Conservation (phyloP, 2,113 vertebrate species). For the Dromaius novaehollandiae region DNA sequence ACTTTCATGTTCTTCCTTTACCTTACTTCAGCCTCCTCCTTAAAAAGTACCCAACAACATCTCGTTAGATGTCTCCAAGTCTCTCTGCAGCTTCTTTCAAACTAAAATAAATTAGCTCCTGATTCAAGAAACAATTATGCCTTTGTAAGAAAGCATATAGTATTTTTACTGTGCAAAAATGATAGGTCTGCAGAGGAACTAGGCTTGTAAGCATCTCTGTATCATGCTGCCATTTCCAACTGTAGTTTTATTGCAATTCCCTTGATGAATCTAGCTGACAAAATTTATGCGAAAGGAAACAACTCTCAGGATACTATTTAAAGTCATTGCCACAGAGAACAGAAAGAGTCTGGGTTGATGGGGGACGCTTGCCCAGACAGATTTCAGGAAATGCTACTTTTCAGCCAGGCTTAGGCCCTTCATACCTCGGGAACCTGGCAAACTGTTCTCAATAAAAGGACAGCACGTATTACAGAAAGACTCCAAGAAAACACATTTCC, state of each 20-base stretch:
- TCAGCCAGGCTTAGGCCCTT: neutral
- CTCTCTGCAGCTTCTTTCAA: neutral
- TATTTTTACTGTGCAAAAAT: neutral
- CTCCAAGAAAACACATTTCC: neutral
- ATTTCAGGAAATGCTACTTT: neutral
- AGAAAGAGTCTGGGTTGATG: neutral
- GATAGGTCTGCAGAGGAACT: neutral
- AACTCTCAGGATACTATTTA: slow-evolving; percentile 25
- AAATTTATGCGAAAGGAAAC: neutral
- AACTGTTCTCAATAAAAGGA: neutral
- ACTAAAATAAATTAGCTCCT: neutral
- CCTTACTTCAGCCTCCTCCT: neutral
- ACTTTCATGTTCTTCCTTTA: neutral
- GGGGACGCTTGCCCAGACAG: neutral
- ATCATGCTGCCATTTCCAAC: neutral
- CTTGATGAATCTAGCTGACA: neutral
- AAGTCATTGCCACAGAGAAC: neutral
- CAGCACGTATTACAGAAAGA: neutral
- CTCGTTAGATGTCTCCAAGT: neutral
- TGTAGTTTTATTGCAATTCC: neutral
- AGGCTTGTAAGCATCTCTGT: neutral
- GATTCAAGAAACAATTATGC: neutral
- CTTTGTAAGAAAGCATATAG: neutral
- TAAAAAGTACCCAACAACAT: neutral
- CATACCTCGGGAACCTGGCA: neutral